Evolutionary conservation across 2,888 invertebrate genomes (phyloP).

Genomic region (Trichopoda pennipes): DNA sequence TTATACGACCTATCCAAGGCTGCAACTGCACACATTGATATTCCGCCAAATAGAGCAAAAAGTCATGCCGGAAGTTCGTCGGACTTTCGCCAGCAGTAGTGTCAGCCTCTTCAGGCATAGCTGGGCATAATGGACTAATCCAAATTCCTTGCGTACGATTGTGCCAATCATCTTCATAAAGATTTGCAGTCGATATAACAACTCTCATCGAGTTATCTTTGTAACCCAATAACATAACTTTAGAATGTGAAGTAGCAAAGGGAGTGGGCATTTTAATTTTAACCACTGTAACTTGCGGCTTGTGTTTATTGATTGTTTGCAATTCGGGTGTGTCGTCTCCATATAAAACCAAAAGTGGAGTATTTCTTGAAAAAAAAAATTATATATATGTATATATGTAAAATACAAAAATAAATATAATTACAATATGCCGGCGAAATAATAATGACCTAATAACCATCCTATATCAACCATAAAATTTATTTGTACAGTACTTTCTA

Average conservation of each 20-base stretch:
- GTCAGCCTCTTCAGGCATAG: constrained; percentile 82
- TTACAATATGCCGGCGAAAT: constrained; percentile 87
- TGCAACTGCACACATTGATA: constrained; percentile 87
- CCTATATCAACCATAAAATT: constrained; percentile 96
- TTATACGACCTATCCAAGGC: constrained; percentile 88
- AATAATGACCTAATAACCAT: constrained; percentile 93
- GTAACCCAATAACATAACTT: constrained; percentile 93
- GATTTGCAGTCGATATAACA: constrained; percentile 94
- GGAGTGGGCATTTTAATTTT: constrained; percentile 88
- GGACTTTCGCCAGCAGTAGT: constrained; percentile 87
- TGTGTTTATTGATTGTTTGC: constrained; percentile 82
- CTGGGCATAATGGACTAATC: constrained; percentile 91
- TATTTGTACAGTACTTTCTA: constrained; percentile 90
- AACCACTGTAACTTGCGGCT: constrained; percentile 86
- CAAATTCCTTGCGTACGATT: constrained; percentile 97
- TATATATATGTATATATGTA: background rate
- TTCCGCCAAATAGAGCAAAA: constrained; percentile 88
- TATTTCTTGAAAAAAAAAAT: constrained; percentile 82
- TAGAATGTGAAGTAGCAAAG: constrained; percentile 94
- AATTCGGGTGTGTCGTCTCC: constrained; percentile 87
- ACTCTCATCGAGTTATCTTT: constrained; percentile 90
- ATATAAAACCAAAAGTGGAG: constrained; percentile 88
- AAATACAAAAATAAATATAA: constrained; percentile 59
- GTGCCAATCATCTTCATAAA: constrained; percentile 95
- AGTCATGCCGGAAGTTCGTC: constrained; percentile 90